These are phyloP conservation scores for Drosophila lacicola DNA, from an alignment of 2,888 invertebrate genomes.

Conservation along the genomic window DNA sequence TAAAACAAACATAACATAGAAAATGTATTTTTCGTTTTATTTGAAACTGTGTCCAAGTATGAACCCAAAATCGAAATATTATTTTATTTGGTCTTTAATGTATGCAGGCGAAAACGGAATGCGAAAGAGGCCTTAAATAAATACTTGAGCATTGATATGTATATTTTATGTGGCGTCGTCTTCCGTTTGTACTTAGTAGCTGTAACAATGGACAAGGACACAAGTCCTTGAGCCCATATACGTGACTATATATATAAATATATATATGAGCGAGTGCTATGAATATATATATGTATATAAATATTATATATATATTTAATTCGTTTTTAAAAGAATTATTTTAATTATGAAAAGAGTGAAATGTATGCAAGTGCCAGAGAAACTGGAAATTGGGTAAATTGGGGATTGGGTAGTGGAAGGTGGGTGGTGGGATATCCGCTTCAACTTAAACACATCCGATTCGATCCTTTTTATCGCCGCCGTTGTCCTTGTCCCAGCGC, in stretches of 20 bases:
- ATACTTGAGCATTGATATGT: constrained; percentile 1
- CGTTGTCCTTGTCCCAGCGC: constrained; percentile 20
- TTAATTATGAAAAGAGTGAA: constrained; percentile 21
- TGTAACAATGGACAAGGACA: constrained; percentile 7
- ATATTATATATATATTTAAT: constrained; percentile 8
- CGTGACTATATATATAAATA: not conserved
- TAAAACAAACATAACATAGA: too few relatives aligned
- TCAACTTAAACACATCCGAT: constrained; percentile 72
- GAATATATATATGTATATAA: not conserved
- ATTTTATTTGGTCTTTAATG: constrained; percentile 5
- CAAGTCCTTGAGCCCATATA: not conserved
- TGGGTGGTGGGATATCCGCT: constrained; percentile 53
- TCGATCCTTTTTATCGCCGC: constrained; percentile 64
- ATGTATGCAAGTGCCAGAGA: not conserved
- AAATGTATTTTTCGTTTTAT: too few relatives aligned
- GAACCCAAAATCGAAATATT: not conserved
- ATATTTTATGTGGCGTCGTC: constrained; percentile 6
- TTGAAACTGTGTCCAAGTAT: not conserved
- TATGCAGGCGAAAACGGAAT: constrained; percentile 8
- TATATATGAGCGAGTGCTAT: too few relatives aligned
- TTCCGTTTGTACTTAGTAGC: constrained; percentile 13
- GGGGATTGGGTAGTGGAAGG: not conserved
- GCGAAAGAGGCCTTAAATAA: constrained; percentile 9
- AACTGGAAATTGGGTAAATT: constrained; percentile 3
- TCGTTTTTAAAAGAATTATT: constrained; percentile 3